These are phyloP conservation scores for Drosophila bunnanda DNA, from an alignment of 2,888 invertebrate species.

Conservation along the genomic window DNA sequence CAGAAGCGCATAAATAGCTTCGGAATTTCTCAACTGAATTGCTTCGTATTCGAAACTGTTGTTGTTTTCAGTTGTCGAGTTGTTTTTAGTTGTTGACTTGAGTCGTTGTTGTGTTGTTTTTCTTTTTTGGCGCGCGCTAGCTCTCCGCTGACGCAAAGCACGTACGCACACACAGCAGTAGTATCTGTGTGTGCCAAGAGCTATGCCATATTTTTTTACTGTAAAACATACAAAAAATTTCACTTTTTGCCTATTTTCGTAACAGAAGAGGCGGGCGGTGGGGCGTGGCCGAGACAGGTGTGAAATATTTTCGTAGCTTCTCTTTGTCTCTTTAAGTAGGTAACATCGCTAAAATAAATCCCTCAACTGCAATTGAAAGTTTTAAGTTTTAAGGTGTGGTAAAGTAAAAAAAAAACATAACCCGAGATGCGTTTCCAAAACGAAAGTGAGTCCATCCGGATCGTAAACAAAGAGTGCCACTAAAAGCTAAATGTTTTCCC, in stretches of 20 bases:
- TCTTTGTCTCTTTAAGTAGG: slow-evolving; percentile 21
- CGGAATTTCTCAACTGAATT: slow-evolving; percentile 49
- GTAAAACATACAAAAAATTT: slow-evolving; percentile 60
- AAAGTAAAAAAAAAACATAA: background rate
- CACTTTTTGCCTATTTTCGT: slow-evolving; percentile 67
- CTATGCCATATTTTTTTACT: slow-evolving; percentile 56
- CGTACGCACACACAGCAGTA: slow-evolving; percentile 57
- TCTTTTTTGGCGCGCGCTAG: slow-evolving; percentile 24
- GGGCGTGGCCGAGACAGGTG: slow-evolving; percentile 54
- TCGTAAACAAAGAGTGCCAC: slow-evolving; percentile 21
- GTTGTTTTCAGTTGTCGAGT: slow-evolving; percentile 29
- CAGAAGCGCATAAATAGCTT: slow-evolving; percentile 1
- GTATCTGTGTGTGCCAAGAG: slow-evolving; percentile 14
- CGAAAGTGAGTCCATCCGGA: slow-evolving; percentile 28
- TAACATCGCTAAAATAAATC: slow-evolving; percentile 13
- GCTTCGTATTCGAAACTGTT: slow-evolving; percentile 20
- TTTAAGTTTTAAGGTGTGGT: slow-evolving; percentile 11
- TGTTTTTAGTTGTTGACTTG: slow-evolving; percentile 47
- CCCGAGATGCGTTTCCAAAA: slow-evolving; percentile 28
- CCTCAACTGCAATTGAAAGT: slow-evolving; percentile 34
- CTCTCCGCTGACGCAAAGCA: slow-evolving; percentile 68
- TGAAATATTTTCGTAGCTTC: slow-evolving; percentile 50
- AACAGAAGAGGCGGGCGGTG: slow-evolving; percentile 13
- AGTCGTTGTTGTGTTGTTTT: slow-evolving; percentile 46
- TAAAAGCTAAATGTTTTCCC: slow-evolving; percentile 18